A percentile compares a stretch with the other conserved stretches of the same genome.
Evolutionary conservation across 2,797 vertebrate species (phyloP).

Genomic region (Sebastiscus tertius): DNA sequence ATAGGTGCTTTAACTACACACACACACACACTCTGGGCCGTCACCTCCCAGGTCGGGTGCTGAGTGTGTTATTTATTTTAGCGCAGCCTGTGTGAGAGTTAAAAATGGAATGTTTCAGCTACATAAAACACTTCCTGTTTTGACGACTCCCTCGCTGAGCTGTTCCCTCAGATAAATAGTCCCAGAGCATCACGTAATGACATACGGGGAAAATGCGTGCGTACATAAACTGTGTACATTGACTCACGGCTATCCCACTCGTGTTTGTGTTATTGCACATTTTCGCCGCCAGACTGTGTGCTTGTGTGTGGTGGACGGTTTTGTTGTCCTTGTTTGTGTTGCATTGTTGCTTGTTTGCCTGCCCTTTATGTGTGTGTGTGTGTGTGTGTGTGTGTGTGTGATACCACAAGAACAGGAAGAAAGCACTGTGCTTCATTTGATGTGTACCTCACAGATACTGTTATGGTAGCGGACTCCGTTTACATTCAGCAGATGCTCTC

Average conservation of each 20-base stretch:
- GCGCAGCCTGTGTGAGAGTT: constrained; percentile 71
- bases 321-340: constrained; percentile 18
- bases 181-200: constrained; percentile 62
- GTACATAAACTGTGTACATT: constrained; percentile 29
- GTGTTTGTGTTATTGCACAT: constrained; percentile 15
- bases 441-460: constrained; percentile 8
- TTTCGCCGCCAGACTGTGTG: neutral
- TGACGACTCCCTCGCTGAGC: constrained; percentile 70
- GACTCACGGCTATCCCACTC: neutral
- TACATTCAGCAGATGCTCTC: neutral
- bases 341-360: neutral
- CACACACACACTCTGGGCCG: constrained; percentile 1
- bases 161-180: constrained; percentile 54
- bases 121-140: constrained; percentile 86
- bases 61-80: constrained; percentile 77
- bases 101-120: constrained; percentile 84
- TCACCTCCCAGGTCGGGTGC: constrained; percentile 44
- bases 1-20: constrained; percentile 35
- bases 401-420: constrained; percentile 9
- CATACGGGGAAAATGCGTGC: constrained; percentile 32
- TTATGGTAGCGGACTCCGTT: constrained; percentile 5
- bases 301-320: neutral
- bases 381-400: neutral
- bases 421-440: constrained; percentile 8
- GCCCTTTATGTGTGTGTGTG: neutral